These are phyloP conservation scores for Holothuria leucospilota DNA, from an alignment of 53 echinoderm and acorn worm species.

Conservation along the genomic window DNA sequence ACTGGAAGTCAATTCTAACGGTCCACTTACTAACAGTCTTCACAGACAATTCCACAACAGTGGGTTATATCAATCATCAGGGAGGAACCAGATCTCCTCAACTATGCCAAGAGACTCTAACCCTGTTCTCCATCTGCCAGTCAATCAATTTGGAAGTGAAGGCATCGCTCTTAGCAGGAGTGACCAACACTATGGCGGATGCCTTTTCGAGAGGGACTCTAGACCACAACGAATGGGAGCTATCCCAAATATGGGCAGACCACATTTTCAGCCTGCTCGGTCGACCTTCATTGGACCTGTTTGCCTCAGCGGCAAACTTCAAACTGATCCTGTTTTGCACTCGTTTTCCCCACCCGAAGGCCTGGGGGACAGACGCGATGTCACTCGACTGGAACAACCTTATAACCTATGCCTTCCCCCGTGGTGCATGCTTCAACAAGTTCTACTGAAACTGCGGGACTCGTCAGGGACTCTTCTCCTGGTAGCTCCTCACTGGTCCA, in stretches of 20 bases:
- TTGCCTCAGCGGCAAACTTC: slow-evolving; percentile 32
- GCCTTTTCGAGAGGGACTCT: slow-evolving; percentile 1
- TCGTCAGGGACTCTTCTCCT: no score
- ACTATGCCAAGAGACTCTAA: slow-evolving; percentile 37
- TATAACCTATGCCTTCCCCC: slow-evolving; percentile 59
- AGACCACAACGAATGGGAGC: slow-evolving; percentile 21
- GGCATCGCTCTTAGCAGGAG: slow-evolving; percentile 43
- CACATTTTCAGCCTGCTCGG: not conserved
- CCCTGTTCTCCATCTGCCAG: slow-evolving; percentile 39
- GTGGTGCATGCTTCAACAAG: no score
- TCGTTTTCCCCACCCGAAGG: slow-evolving; percentile 20
- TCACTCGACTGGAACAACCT: slow-evolving; percentile 52
- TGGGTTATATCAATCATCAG: slow-evolving; percentile 54
- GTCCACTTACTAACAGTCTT: not conserved
- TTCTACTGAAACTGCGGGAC: no score
- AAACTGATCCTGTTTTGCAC: slow-evolving; percentile 57
- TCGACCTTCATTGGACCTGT: slow-evolving; percentile 14
- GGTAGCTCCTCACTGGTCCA: no score
- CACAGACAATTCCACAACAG: slow-evolving; percentile 50
- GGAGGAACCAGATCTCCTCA: slow-evolving; percentile 44
- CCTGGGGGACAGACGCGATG: slow-evolving; percentile 36
- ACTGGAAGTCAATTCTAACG: not conserved
- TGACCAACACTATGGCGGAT: slow-evolving; percentile 50
- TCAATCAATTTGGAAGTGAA: not conserved
- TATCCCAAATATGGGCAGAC: not conserved